These are phyloP conservation scores for Capricornis sumatraensis DNA, from an alignment of 2,113 vertebrate species.

Conservation along the genomic window DNA sequence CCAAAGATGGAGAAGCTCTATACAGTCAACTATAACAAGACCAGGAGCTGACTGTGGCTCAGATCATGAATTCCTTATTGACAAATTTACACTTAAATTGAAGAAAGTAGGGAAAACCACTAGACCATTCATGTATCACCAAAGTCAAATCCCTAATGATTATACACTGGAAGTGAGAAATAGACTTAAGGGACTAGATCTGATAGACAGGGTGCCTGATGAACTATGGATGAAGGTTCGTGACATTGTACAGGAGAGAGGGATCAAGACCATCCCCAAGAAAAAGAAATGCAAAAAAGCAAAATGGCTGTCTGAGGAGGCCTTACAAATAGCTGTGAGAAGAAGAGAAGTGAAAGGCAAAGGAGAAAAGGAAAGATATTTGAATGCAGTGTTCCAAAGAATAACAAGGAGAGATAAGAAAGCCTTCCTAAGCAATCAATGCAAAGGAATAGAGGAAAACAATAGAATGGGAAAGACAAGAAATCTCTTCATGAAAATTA, in stretches of 20 bases:
- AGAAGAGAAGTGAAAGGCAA: too few relatives aligned
- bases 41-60: background rate
- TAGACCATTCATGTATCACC: background rate
- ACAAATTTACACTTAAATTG: background rate
- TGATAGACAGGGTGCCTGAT: background rate
- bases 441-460: too few relatives aligned
- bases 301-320: too few relatives aligned
- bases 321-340: too few relatives aligned
- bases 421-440: too few relatives aligned
- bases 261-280: too few relatives aligned
- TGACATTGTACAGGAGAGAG: background rate
- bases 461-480: too few relatives aligned
- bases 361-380: too few relatives aligned
- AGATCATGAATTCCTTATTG: background rate
- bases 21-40: background rate
- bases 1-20: background rate
- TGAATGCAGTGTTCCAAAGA: too few relatives aligned
- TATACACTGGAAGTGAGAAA: background rate
- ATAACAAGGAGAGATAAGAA: too few relatives aligned
- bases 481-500: too few relatives aligned
- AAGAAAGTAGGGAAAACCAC: background rate
- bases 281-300: too few relatives aligned
- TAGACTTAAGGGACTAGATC: background rate
- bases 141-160: background rate
- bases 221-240: fast-evolving